phyloP scores from a whole-genome alignment of 2,888 invertebrate species.

The Siphlonurus alternatus region DNA sequence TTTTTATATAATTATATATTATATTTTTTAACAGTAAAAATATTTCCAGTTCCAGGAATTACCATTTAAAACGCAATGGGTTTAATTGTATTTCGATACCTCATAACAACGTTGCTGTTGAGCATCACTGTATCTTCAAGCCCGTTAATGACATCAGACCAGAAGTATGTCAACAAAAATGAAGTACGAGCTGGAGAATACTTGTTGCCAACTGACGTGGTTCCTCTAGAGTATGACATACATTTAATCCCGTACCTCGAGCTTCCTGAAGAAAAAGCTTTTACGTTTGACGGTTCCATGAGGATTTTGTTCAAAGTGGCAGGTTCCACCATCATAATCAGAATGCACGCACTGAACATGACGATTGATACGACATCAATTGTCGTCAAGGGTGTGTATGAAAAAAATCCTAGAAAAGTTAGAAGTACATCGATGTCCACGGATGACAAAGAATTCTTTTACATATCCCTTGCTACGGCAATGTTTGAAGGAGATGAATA shows the following conservation, averaged over 20 bases:
- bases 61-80: no score
- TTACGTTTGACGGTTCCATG: neutral
- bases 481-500: neutral
- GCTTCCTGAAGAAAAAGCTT: neutral
- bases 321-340: neutral
- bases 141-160: no score
- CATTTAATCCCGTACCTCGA: neutral
- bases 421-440: neutral
- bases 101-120: no score
- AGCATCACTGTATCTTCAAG: no score
- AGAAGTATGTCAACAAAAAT: no score
- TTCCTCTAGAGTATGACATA: neutral
- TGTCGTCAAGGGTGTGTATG: neutral
- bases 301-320: neutral
- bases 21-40: no score
- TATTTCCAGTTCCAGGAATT: no score
- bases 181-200: no score
- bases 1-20: no score
- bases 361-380: neutral
- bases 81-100: no score
- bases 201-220: neutral
- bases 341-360: neutral
- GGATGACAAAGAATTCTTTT: neutral
- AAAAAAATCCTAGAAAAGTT: neutral
- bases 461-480: neutral